Evolutionary conservation across 2,888 invertebrate genomes (phyloP), one percentile per base, ranked within the genome.

Genomic region (Pyrocoelia pectoralis): DNA sequence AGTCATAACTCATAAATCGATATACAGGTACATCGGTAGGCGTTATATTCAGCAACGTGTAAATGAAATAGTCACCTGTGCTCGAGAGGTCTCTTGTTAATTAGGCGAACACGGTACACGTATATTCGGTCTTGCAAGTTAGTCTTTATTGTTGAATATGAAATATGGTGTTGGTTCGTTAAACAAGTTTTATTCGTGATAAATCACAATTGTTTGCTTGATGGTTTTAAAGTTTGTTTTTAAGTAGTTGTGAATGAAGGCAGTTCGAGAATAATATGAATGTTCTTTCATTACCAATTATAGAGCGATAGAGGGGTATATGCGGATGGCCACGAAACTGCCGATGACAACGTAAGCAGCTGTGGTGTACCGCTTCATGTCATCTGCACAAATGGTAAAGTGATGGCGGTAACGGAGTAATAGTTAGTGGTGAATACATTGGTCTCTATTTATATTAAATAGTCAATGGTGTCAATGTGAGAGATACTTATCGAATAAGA

Each of bases 31-130:
- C 57, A 64, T 64, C 58, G 50, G 41, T 41, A 49, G 54, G 56
- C 18, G 17, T 24, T 24, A 41, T 52, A 60, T 56, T 33, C 33
- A 58, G 28, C 28, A 14, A 54, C 46, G 58, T 61, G 50, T 55
- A 65, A 65, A 65, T 58, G 58, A 65, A 65, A 65, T 18, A 54
- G 65, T 61, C 50, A 55, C 54, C 49, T 61, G 57, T 58, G 52
- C 55, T 17, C 48, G 51, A 55, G 50, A 55, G 65, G 65, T 60
- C 56, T 56, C 53, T 14, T 56, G 66, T 67, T 69, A 69, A 69
- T 69, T 69, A 67, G 60, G 28, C 59, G 50, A 58, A 66, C 68
- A 65, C 65, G 60, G 61, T 57, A 50, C 19, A 53, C 17, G 63
- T 57, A 61, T 43, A 66, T 56, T 64, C 43, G 56, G 54, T 56